Evolutionary conservation across 2,113 vertebrate genomes (phyloP).

Genomic region (Nesogale talazaci): DNA sequence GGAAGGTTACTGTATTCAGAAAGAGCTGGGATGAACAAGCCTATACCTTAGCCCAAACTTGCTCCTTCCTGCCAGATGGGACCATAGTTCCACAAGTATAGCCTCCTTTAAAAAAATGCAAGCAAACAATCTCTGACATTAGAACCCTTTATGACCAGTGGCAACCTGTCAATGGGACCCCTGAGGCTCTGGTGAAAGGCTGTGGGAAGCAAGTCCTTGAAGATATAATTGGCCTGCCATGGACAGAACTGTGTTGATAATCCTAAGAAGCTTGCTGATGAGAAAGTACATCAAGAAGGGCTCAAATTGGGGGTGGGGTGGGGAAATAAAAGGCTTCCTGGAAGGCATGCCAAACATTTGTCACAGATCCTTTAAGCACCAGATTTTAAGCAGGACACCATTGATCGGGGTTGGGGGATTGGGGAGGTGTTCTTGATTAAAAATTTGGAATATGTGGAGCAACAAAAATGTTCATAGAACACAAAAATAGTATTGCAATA

Average conservation of each 20-base stretch:
- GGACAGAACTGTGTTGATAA: background rate
- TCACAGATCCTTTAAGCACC: background rate
- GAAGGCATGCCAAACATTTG: background rate
- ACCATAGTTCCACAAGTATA: constrained; percentile 29
- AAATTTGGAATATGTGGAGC: too few relatives aligned
- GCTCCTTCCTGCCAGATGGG: background rate
- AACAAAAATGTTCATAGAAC: too few relatives aligned
- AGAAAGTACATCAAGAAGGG: background rate
- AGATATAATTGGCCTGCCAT: background rate
- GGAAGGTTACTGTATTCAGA: constrained; percentile 13
- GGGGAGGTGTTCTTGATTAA: too few relatives aligned
- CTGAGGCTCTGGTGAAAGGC: constrained; percentile 19
- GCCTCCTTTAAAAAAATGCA: background rate
- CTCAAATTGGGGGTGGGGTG: background rate
- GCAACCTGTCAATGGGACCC: background rate
- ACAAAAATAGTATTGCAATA: too few relatives aligned
- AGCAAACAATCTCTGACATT: too few relatives aligned
- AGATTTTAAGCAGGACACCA: background rate
- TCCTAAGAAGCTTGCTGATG: background rate
- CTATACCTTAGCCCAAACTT: background rate
- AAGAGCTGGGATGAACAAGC: background rate
- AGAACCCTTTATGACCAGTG: too few relatives aligned
- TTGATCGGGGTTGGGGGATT: too few relatives aligned
- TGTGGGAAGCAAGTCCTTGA: constrained; percentile 13
- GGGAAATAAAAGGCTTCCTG: background rate